Base-by-base conservation (phyloP, 2,113 vertebrate species). In the Thymallus thymallus region DNA sequence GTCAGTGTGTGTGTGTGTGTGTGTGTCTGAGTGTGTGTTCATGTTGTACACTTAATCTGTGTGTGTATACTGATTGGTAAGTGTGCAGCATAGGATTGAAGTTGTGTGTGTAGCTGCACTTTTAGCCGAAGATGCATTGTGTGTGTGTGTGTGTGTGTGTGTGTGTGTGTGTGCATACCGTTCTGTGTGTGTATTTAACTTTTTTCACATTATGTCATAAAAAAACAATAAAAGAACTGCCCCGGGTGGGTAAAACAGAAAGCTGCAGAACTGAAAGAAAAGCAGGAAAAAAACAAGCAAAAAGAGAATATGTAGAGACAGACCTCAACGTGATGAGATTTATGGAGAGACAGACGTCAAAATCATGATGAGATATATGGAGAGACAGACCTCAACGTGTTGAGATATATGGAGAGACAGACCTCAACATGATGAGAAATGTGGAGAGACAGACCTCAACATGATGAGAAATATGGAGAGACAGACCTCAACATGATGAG, bases 11-110 rank as follows among this genome's bases (percentile, higher is more conserved):
- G 35, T 35, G 69, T 68, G 68, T 69, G 75, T 75, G 48, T 75
- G 71, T 68, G 26, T 26, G 35, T 41, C 6, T 35, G 69, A 65
- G 68, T 69, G 75, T 75, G 48, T 75, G 71, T 68, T 51, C 22
- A 62, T 48, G 30, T 46, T 9, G 7, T n/a, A 23, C n/a, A 23
- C 24, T 23, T 10, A 24, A 24, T 23, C n/a, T 61, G 58, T 41
- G 9, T 41, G 26, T 26, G 26, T 2, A 26, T 26, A 26, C 1
- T 12, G 35, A 9, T 41, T 41, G 35, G 35, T 10, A 41, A 7
- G 35, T 41, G 35, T 41, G 35, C 35, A 41, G 35, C 35, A 41
- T 41, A 12, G 7, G 9, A 41, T 3, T 41, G 35, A 7, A 41
- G 35, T 41, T 12, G 9, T 41, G 35, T 41, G 35, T 41, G 35